Conservation (phyloP, 2,888 invertebrate species). For the Drosophila infuscata region DNA sequence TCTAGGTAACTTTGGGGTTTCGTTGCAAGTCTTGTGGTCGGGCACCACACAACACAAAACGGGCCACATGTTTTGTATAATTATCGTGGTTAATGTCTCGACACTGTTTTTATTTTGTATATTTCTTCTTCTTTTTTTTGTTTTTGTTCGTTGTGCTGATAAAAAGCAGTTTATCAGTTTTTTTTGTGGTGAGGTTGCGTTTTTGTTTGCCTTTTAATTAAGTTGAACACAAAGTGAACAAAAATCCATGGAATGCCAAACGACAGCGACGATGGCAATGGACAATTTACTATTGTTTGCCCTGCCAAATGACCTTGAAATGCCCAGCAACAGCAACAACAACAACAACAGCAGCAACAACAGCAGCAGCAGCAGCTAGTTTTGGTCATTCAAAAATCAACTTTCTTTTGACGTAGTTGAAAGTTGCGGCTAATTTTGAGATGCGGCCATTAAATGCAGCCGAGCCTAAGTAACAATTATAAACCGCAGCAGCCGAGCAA, state of each 20-base stretch:
- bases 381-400: conserved; percentile 48
- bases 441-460: conserved; percentile 60
- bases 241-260: conserved; percentile 53
- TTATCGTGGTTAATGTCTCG: conserved; percentile 78
- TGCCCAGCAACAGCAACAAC: conserved; percentile 3
- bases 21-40: conserved; percentile 35
- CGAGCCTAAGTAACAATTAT: conserved; percentile 60
- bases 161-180: conserved; percentile 70
- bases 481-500: conserved; percentile 34
- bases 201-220: conserved; percentile 78
- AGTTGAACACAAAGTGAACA: conserved; percentile 67
- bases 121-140: conserved; percentile 31
- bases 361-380: not conserved
- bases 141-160: conserved; percentile 54
- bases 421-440: conserved; percentile 61
- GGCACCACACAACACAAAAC: conserved; percentile 3
- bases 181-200: conserved; percentile 50
- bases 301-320: conserved; percentile 51
- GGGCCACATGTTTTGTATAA: conserved; percentile 76
- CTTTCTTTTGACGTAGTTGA: conserved; percentile 55
- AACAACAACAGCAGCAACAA: conserved; percentile 4
- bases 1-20: conserved; percentile 36
- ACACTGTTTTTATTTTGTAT: conserved; percentile 40
- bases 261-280: conserved; percentile 23
- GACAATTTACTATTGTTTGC: conserved; percentile 58